phyloP scores from a whole-genome alignment of 2,888 invertebrate genomes.

The Polydrusus tereticollis region DNA sequence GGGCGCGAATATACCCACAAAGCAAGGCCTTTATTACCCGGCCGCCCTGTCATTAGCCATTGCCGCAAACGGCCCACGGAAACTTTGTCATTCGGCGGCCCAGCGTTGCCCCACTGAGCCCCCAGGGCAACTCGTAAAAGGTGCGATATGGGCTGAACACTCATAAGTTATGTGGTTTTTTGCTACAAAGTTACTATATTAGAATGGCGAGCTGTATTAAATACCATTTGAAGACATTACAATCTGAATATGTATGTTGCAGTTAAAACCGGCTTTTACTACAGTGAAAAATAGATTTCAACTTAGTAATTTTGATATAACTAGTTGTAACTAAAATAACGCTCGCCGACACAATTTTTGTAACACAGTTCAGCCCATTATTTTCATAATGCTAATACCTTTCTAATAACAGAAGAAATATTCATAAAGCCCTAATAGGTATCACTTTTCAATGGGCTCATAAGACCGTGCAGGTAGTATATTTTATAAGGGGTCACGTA shows the following conservation, averaged over 20 bases:
- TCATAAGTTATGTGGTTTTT: conserved; percentile 13
- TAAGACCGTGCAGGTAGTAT: too few relatives aligned
- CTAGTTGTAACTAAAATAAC: too few relatives aligned
- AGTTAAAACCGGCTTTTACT: background rate
- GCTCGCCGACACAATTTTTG: too few relatives aligned
- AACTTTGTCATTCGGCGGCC: conserved; percentile 44
- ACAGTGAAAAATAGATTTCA: too few relatives aligned
- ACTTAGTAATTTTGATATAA: too few relatives aligned
- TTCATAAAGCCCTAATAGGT: too few relatives aligned
- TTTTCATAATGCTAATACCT: too few relatives aligned
- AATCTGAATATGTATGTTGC: too few relatives aligned
- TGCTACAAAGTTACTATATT: background rate
- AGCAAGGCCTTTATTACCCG: conserved; percentile 24
- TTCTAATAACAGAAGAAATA: too few relatives aligned
- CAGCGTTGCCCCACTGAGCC: conserved; percentile 10
- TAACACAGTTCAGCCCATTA: too few relatives aligned
- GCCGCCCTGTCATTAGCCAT: conserved; percentile 50
- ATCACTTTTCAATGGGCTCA: too few relatives aligned
- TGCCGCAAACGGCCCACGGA: conserved; percentile 45
- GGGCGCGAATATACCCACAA: conserved; percentile 34
- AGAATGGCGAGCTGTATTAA: background rate
- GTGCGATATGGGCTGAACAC: conserved; percentile 24
- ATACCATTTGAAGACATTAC: background rate
- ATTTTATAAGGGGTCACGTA: too few relatives aligned
- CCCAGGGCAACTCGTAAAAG: conserved; percentile 22